phyloP scores from a whole-genome alignment of 2,797 vertebrate genomes.

The Margarornis squamiger region DNA sequence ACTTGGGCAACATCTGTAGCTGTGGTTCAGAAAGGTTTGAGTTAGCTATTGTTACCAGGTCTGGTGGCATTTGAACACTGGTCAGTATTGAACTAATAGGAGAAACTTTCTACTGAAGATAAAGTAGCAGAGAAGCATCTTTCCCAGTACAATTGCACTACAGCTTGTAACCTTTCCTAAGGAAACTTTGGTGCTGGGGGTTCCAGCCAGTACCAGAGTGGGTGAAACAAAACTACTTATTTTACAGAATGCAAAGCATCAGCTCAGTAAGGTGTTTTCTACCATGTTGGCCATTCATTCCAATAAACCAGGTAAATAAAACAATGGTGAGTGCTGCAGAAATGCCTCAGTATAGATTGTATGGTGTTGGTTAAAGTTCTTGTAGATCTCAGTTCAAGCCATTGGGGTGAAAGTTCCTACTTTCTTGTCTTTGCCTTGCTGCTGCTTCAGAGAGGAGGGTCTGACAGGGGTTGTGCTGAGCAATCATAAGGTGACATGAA shows the following conservation, averaged over 20 bases:
- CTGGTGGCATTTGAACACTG: not conserved
- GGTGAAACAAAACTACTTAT: not conserved
- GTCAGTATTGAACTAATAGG: not conserved
- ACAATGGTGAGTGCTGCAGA: not conserved
- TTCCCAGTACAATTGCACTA: not conserved
- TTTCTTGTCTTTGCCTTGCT: not conserved
- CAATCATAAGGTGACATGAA: not conserved
- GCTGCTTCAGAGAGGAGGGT: not conserved
- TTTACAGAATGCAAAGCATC: conserved; percentile 82
- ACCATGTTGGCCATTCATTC: conserved; percentile 92
- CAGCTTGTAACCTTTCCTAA: not conserved
- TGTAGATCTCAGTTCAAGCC: not conserved
- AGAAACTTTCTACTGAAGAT: not conserved
- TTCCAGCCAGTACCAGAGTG: not conserved
- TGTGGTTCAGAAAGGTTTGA: not conserved
- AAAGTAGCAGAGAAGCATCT: not conserved
- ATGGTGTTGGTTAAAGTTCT: not conserved
- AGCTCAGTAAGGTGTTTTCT: conserved; percentile 92
- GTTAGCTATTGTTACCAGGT: not conserved
- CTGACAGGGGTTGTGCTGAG: not conserved
- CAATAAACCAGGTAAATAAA: conserved; percentile 90
- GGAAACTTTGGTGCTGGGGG: not conserved
- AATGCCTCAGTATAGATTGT: not conserved
- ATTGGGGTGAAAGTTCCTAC: not conserved
- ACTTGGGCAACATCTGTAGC: not conserved